Evolutionary conservation across 2,113 vertebrate species (phyloP), one percentile per base, ranked within the genome.

Genomic region (Marcusenius ussheri): DNA sequence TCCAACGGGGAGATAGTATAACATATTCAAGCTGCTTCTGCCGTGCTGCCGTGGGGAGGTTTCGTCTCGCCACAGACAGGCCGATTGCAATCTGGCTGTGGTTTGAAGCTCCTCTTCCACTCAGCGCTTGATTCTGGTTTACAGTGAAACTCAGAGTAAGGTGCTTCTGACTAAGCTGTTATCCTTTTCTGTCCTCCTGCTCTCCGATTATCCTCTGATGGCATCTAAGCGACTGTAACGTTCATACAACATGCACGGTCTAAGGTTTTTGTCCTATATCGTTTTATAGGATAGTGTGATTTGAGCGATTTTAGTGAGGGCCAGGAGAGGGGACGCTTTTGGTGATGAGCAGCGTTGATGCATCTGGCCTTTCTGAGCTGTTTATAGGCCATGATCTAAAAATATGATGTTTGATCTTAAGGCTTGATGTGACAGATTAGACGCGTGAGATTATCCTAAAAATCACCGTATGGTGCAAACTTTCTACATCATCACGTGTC

Each of bases 11-110:
- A 92, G 94, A 92, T 91, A 92, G 92, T 95, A 95, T 96, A 95
- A 95, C 94, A 93, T 96, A 27, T 96, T 96, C 96, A 92, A 92
- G 93, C 92, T 95, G 92, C 96, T 95, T 95, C 93, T 95, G 90
- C 93, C 91, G 91, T 91, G 89, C 96, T 96, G 95, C 95, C 94
- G 92, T 93, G 94, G 95, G 94, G 93, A 27, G 96, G 95, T 95
- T 96, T 94, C 95, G 93, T 95, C 89, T 93, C 93, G 42, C 94
- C 15, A 24, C 92, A 94, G 94, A 94, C 95, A 95, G 94, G 95
- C 95, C 94, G 94, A 96, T 95, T 94, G 91, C 92, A 92, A 95
- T 96, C 95, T 93, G 15, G 49, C 91, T 93, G 91, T 94, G 95
- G 93, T 95, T 94, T 93, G 56, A 89, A 91, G 47, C n/a, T 93